A percentile compares a stretch with the other conserved stretches of the same genome.
Evolutionary conservation across 2,888 invertebrate genomes (phyloP).

Genomic region (Uropetala carovei): DNA sequence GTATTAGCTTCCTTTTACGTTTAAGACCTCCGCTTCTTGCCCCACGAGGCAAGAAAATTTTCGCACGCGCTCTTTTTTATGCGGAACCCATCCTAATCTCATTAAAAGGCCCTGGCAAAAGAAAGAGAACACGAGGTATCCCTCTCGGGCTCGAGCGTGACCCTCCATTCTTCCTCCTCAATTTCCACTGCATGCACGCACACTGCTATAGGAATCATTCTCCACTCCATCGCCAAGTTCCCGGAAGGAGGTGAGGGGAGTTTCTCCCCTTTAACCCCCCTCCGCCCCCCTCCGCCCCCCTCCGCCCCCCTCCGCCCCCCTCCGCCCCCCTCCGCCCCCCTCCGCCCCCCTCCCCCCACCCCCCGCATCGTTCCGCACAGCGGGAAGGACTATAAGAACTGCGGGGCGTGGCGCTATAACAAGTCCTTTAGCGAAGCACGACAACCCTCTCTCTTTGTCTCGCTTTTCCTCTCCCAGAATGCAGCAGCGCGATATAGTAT

Average conservation of each 20-base stretch:
- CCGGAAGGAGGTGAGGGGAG: not conserved
- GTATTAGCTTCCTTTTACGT: too few relatives aligned
- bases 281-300: not conserved
- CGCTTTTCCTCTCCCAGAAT: not conserved
- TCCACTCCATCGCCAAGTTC: too few relatives aligned
- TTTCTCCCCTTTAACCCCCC: not conserved
- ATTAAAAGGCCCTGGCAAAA: too few relatives aligned
- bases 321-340: not conserved
- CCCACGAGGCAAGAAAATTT: too few relatives aligned
- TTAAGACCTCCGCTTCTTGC: too few relatives aligned
- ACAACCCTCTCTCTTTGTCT: not conserved
- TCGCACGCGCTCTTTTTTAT: too few relatives aligned
- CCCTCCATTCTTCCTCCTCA: not conserved
- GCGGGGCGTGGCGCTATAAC: constrained; percentile 13
- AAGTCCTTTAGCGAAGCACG: not conserved
- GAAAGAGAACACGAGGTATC: too few relatives aligned
- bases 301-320: not conserved
- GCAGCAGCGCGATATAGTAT: not conserved
- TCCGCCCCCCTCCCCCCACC: not conserved
- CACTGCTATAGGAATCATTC: too few relatives aligned
- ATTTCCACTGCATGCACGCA: not conserved
- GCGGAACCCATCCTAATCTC: too few relatives aligned
- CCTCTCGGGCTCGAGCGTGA: not conserved
- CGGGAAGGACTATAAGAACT: not conserved
- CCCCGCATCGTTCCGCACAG: not conserved